phyloP scores from a whole-genome alignment of 2,888 invertebrate genomes.

The Drosophila eohydei region DNA sequence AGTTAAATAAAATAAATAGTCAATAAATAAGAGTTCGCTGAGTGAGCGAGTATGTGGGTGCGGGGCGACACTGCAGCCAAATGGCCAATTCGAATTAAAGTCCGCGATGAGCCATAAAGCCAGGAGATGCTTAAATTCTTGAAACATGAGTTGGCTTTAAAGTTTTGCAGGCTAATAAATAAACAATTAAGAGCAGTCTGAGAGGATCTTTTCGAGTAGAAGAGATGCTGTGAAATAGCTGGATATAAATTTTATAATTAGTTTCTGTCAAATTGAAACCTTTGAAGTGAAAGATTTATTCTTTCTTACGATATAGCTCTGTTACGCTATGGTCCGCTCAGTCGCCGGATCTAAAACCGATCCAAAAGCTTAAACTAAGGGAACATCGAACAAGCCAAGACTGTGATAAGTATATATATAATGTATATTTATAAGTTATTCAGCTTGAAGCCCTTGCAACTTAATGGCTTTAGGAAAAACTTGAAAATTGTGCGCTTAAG shows the following conservation, averaged over 20 bases:
- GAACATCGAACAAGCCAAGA: too few relatives aligned
- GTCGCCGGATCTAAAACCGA: too few relatives aligned
- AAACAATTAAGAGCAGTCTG: not conserved
- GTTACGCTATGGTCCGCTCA: too few relatives aligned
- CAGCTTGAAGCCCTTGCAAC: not conserved
- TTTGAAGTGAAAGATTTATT: too few relatives aligned
- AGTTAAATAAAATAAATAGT: conserved; percentile 73
- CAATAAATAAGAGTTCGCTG: conserved; percentile 60
- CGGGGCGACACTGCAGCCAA: conserved; percentile 32
- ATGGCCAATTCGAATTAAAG: conserved; percentile 13
- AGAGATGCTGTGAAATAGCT: not conserved
- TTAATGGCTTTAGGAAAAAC: not conserved
- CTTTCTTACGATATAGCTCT: too few relatives aligned
- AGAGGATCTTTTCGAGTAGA: not conserved
- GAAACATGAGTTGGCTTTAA: conserved; percentile 28
- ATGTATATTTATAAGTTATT: not conserved
- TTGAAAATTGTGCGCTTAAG: conserved; percentile 1
- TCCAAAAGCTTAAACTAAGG: too few relatives aligned
- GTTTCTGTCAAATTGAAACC: too few relatives aligned
- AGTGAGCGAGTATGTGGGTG: conserved; percentile 26
- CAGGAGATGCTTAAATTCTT: conserved; percentile 21
- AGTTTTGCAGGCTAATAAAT: not conserved
- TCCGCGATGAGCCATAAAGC: conserved; percentile 29
- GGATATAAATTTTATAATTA: too few relatives aligned
- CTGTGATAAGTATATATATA: too few relatives aligned